Evolutionary conservation across 2,888 invertebrate genomes (phyloP).

Genomic region (Hyposoter dolosus): DNA sequence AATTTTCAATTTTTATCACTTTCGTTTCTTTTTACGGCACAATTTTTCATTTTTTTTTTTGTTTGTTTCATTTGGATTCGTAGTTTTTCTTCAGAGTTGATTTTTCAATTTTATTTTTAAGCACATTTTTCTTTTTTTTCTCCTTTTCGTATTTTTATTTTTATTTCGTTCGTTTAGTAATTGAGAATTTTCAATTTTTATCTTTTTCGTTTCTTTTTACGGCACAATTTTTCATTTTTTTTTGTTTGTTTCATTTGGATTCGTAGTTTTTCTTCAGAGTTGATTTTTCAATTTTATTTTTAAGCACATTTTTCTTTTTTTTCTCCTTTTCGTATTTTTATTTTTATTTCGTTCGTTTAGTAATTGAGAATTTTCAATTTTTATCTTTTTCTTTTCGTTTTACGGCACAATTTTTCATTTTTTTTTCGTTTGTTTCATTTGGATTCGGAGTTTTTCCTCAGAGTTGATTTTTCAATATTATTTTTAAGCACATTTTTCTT

Average conservation of each 20-base stretch:
- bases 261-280: not conserved
- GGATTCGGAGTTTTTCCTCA: not conserved
- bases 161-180: slow-evolving; percentile 49
- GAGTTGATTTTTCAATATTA: not conserved
- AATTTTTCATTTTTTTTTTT: not conserved
- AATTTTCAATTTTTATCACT: slow-evolving; percentile 52
- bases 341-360: slow-evolving; percentile 48
- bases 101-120: not conserved
- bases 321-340: too few relatives aligned
- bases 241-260: slow-evolving; percentile 9
- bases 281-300: not conserved
- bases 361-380: slow-evolving; percentile 61
- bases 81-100: not conserved
- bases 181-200: slow-evolving; percentile 60
- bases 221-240: not conserved
- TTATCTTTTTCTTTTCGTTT: slow-evolving; percentile 31
- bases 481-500: slow-evolving; percentile 13
- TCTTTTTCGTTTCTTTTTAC: slow-evolving; percentile 29
- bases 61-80: slow-evolving; percentile 5
- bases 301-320: slow-evolving; percentile 23
- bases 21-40: slow-evolving; percentile 1
- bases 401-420: not conserved
- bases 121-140: too few relatives aligned
- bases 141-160: slow-evolving; percentile 26
- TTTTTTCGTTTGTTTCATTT: slow-evolving; percentile 17